These are phyloP conservation scores for Apamea sordens DNA, from an alignment of 2,888 invertebrate species.

Conservation along the genomic window DNA sequence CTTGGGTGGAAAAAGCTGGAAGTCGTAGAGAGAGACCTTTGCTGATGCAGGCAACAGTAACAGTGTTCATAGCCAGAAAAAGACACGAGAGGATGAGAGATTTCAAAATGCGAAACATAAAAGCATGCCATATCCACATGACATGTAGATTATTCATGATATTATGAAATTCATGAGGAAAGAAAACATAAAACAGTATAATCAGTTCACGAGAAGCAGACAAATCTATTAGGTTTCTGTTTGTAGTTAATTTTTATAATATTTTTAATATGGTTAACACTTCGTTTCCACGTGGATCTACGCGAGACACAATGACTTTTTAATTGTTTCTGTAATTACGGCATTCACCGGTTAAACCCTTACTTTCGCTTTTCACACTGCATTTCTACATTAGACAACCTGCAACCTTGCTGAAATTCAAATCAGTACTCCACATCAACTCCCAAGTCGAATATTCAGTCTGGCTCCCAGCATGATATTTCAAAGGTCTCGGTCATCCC, in stretches of 20 bases:
- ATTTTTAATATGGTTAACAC: not conserved
- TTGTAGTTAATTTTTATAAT: not conserved
- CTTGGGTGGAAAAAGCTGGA: too few relatives aligned
- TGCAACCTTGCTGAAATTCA: constrained; percentile 17
- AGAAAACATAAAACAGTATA: not conserved
- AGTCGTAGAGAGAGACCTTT: too few relatives aligned
- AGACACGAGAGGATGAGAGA: not conserved
- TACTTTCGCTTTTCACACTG: not conserved
- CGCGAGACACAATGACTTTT: not conserved
- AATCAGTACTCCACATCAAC: constrained; percentile 9
- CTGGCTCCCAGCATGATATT: constrained; percentile 27
- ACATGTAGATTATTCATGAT: not conserved
- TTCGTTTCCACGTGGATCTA: not conserved
- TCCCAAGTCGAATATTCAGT: constrained; percentile 48
- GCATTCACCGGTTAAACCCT: not conserved
- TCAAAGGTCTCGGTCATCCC: constrained; percentile 61
- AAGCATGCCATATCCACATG: not conserved
- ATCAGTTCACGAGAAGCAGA: not conserved
- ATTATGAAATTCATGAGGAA: not conserved
- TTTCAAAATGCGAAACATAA: not conserved
- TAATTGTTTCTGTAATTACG: not conserved
- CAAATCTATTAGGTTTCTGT: not conserved
- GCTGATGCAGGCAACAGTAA: too few relatives aligned
- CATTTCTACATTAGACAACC: not conserved
- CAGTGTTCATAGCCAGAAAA: too few relatives aligned